Conservation (phyloP, 1,140 invertebrate species). For the Papilio helenus region DNA sequence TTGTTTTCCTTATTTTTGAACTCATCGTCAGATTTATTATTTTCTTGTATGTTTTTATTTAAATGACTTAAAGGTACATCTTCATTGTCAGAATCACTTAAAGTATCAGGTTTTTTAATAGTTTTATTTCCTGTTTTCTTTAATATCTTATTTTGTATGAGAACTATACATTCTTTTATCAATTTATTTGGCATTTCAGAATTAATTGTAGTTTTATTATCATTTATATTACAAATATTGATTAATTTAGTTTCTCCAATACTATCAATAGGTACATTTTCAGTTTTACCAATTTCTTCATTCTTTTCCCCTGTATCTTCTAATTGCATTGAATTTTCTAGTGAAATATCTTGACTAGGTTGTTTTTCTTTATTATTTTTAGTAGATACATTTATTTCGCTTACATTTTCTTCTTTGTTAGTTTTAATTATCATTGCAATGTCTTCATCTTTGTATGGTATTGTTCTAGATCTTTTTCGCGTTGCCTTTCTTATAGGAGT, state of each 20-base stretch:
- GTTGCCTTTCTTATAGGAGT: conserved; percentile 52
- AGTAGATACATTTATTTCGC: background rate
- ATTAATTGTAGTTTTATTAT: conserved; percentile 40
- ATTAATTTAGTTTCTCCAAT: conserved; percentile 3
- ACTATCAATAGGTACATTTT: background rate
- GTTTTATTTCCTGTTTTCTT: conserved; percentile 47
- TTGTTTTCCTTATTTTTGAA: conserved; percentile 48
- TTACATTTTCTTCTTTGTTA: conserved; percentile 14
- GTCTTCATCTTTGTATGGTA: conserved; percentile 41
- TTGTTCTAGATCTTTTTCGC: conserved; percentile 63
- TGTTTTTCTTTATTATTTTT: conserved; percentile 5
- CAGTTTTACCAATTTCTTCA: conserved; percentile 25
- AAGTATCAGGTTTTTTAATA: conserved; percentile 45
- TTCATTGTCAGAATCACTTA: conserved; percentile 71
- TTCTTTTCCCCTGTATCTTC: conserved; percentile 6
- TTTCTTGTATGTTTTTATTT: conserved; percentile 50
- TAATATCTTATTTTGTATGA: conserved; percentile 71
- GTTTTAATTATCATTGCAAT: background rate
- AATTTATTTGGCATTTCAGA: conserved; percentile 65
- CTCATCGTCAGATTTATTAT: conserved; percentile 52
- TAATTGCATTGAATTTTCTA: background rate
- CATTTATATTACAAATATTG: conserved; percentile 6
- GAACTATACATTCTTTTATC: conserved; percentile 70
- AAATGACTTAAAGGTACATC: conserved; percentile 62
- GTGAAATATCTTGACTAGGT: conserved; percentile 3